phyloP scores from a whole-genome alignment of 2,797 vertebrate genomes.

The Fringilla coelebs region DNA sequence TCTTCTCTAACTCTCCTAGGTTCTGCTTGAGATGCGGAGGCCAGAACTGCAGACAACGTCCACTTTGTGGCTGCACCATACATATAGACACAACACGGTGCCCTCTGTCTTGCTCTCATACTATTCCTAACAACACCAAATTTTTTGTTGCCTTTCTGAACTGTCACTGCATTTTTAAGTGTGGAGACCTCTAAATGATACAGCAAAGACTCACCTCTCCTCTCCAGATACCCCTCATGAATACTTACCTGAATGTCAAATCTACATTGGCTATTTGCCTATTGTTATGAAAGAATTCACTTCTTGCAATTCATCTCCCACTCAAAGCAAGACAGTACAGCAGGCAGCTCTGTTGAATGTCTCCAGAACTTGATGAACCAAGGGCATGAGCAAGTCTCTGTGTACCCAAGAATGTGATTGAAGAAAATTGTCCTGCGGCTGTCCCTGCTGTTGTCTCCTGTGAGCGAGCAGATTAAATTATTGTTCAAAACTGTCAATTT shows the following conservation, averaged over 20 bases:
- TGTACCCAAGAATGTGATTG: background rate
- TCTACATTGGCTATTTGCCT: background rate
- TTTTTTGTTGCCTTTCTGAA: background rate
- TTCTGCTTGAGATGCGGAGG: background rate
- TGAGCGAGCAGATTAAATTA: slow-evolving; percentile 7
- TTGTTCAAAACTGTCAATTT: slow-evolving; percentile 28
- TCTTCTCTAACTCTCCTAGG: background rate
- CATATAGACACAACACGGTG: background rate
- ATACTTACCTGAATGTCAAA: background rate
- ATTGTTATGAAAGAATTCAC: background rate
- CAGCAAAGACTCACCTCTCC: background rate
- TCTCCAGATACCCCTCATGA: background rate
- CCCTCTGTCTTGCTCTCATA: background rate
- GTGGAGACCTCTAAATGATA: background rate
- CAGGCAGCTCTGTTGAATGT: background rate
- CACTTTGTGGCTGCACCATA: background rate
- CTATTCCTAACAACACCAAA: background rate
- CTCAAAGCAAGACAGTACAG: background rate
- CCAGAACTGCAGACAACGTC: background rate
- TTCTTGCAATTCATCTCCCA: background rate
- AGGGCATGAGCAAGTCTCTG: background rate
- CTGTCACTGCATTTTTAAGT: background rate
- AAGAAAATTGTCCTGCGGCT: background rate
- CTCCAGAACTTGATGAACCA: background rate
- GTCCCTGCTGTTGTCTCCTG: background rate